phyloP scores from a whole-genome alignment of 2,113 vertebrate species.

The Alosa alosa region DNA sequence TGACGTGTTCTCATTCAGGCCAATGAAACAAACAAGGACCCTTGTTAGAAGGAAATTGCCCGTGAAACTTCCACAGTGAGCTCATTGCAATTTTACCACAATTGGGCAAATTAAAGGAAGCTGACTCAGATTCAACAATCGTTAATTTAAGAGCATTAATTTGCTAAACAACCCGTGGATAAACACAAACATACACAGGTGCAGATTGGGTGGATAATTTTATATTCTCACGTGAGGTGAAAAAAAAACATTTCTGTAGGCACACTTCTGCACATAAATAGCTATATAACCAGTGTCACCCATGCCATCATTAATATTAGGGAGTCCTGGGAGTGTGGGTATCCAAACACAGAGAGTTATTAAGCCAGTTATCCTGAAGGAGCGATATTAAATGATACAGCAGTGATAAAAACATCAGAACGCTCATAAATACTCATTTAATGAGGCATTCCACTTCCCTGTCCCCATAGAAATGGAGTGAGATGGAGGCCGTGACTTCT shows the following conservation, averaged over 20 bases:
- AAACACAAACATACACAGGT: slow-evolving; percentile 59
- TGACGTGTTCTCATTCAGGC: slow-evolving; percentile 22
- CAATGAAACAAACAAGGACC: slow-evolving; percentile 44
- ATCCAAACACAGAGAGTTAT: slow-evolving; percentile 59
- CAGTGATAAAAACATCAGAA: slow-evolving; percentile 66
- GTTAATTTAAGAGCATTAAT: slow-evolving; percentile 14
- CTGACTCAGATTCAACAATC: neutral
- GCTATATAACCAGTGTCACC: neutral
- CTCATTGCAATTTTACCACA: slow-evolving; percentile 30
- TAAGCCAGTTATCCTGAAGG: slow-evolving; percentile 56
- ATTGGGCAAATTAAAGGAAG: slow-evolving; percentile 21
- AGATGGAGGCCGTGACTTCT: neutral
- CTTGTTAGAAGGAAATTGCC: slow-evolving; percentile 55
- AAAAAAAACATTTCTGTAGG: neutral
- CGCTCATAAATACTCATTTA: slow-evolving; percentile 73
- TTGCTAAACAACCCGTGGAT: slow-evolving; percentile 49
- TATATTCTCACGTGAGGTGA: neutral
- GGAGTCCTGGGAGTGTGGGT: slow-evolving; percentile 55
- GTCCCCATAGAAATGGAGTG: neutral
- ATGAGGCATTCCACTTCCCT: slow-evolving; percentile 60
- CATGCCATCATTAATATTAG: slow-evolving; percentile 59
- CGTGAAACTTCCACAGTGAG: slow-evolving; percentile 46
- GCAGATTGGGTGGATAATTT: slow-evolving; percentile 42
- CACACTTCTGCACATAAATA: neutral
- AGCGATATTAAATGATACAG: slow-evolving; percentile 54